phyloP scores from a whole-genome alignment of 2,888 invertebrate species.

The Yponomeuta cagnagella region DNA sequence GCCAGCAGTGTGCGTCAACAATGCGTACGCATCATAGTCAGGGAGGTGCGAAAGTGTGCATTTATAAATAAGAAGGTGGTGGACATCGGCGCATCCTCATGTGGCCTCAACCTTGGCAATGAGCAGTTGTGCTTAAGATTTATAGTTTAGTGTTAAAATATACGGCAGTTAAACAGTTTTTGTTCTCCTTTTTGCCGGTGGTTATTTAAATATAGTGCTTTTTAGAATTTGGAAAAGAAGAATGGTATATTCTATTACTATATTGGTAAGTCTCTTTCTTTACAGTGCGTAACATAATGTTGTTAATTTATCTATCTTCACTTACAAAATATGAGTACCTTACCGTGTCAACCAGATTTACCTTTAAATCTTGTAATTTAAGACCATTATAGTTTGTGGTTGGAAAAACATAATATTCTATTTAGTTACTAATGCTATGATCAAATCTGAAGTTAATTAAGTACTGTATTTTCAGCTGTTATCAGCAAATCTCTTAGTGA shows the following conservation, averaged over 20 bases:
- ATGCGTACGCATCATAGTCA: slow-evolving; percentile 20
- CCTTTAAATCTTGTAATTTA: too few species aligned
- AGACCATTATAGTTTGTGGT: neutral
- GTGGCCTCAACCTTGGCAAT: slow-evolving; percentile 64
- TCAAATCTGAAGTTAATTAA: neutral
- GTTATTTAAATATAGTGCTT: neutral
- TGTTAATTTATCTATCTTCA: neutral
- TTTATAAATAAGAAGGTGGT: slow-evolving; percentile 68
- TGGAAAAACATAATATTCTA: neutral
- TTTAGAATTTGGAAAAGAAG: neutral
- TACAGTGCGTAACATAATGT: neutral
- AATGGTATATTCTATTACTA: neutral
- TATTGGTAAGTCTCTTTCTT: slow-evolving; percentile 10
- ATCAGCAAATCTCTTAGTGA: slow-evolving; percentile 49
- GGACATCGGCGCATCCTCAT: slow-evolving; percentile 50
- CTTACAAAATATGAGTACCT: too few species aligned
- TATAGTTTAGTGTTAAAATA: slow-evolving; percentile 26
- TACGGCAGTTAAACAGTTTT: slow-evolving; percentile 17
- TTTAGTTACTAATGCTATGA: neutral
- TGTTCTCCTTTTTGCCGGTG: neutral
- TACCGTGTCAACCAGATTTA: too few species aligned
- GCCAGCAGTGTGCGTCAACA: slow-evolving; percentile 23
- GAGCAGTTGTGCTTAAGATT: slow-evolving; percentile 40
- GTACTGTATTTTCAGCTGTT: slow-evolving; percentile 38
- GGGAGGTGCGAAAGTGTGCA: slow-evolving; percentile 47